Evolutionary conservation across 2,797 vertebrate species (phyloP), one percentile per base, ranked within the genome.

Genomic region (Bovichtus variegatus): DNA sequence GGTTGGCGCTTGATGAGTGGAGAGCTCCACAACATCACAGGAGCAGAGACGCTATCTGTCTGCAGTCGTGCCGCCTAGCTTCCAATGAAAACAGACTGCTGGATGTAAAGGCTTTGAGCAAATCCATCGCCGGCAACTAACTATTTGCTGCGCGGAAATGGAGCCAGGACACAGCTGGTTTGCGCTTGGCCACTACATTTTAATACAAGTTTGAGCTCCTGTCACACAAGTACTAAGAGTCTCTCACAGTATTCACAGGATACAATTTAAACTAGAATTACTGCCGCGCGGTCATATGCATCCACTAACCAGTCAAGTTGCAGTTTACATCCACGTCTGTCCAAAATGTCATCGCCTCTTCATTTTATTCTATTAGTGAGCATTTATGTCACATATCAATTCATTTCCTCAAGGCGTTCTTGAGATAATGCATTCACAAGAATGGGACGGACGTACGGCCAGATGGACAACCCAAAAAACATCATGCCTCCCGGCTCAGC

Each of bases 21-120:
- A 61, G 71, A 71, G 71, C 80, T 79, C 40, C 55, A 49, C 41
- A 80, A 66, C 63, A 84, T 85, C 82, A 81, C 83, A 89, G 76
- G 68, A 78, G 83, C 79, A 53, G 31, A 91, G 86, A 90, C 87
- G 82, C 64, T 88, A 90, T 91, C 82, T 75, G 70, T 64, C 59
- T 59, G 55, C 44, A 78, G 76, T 73, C 64, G 57, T 60, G 55
- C 83, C 47, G 71, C 68, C 29, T 55, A 61, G 60, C 63, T 82
- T 91, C 82, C 84, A 89, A 90, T 78, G 43, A 91, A 88, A 91
- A 89, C 82, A 92, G 9, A 67, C 29, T 16, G 71, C 41, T 74
- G 79, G 76, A 81, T 82, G 75, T 68, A 47, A 84, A 85, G 16
- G 68, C 78, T 82, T 73, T 68, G 53, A 75, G 62, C 38, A 80